These are phyloP conservation scores for Cyphomyrus plagiostoma DNA, from an alignment of 2,113 vertebrate species.

Conservation along the genomic window DNA sequence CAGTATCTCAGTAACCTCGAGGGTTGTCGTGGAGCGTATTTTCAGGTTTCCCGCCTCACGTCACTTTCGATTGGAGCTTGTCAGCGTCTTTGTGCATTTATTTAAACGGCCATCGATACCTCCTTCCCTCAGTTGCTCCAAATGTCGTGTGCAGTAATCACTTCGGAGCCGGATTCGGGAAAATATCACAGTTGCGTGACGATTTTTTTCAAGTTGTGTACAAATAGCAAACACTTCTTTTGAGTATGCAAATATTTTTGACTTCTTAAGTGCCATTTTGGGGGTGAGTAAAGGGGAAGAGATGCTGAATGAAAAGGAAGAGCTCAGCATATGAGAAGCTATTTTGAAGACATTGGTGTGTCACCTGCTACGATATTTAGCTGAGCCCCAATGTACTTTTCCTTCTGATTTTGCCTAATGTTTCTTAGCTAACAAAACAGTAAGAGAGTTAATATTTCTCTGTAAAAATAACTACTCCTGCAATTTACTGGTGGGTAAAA, in stretches of 20 bases:
- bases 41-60: neutral
- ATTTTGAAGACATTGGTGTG: neutral
- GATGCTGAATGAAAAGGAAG: neutral
- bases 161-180: neutral
- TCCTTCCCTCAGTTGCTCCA: neutral
- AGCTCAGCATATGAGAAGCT: neutral
- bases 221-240: constrained; percentile 4
- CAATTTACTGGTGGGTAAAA: neutral
- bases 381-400: neutral
- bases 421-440: neutral
- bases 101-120: constrained; percentile 15
- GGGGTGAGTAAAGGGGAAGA: neutral
- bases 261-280: constrained; percentile 7
- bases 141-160: neutral
- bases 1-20: constrained; percentile 7
- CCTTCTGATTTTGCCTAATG: neutral
- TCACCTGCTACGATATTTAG: neutral
- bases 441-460: neutral
- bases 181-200: neutral
- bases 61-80: neutral
- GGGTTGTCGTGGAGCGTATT: neutral
- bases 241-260: constrained; percentile 18
- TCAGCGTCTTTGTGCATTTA: neutral
- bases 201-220: neutral
- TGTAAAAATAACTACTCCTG: neutral